Percentiles rank a stretch among this genome's conserved stretches.
Evolutionary conservation across 1,140 invertebrate genomes (phyloP).

Genomic region (Orchesella cincta): DNA sequence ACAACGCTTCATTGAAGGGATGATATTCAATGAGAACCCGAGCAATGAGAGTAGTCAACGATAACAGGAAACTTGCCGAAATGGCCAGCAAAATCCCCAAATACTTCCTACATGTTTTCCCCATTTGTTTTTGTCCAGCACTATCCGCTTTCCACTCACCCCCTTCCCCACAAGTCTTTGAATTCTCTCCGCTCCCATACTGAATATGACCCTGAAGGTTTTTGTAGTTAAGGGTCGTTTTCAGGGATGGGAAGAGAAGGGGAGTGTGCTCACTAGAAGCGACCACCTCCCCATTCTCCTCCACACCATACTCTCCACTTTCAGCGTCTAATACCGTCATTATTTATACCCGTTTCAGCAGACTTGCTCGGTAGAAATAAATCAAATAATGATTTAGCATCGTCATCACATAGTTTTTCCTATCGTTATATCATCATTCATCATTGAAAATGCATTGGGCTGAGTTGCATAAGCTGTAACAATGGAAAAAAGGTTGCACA

Average conservation of each 20-base stretch:
- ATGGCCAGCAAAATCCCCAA: constrained; percentile 25
- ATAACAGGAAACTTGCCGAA: constrained; percentile 9
- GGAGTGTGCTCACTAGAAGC: too few species aligned
- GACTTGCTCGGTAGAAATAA: too few species aligned
- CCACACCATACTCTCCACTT: neutral
- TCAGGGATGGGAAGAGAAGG: neutral
- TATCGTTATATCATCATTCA: too few species aligned
- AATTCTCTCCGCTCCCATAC: too few species aligned
- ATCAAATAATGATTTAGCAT: too few species aligned
- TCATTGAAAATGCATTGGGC: too few species aligned
- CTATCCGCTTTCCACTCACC: neutral
- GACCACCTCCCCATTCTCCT: neutral
- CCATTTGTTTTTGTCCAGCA: neutral
- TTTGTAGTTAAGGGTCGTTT: neutral
- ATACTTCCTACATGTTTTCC: neutral
- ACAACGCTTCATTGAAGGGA: constrained; percentile 13
- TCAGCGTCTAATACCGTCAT: neutral
- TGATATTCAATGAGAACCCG: constrained; percentile 22
- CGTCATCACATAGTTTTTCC: too few species aligned
- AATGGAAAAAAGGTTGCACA: too few species aligned
- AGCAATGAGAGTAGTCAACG: constrained; percentile 12
- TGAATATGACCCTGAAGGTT: neutral
- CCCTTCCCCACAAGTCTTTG: too few species aligned
- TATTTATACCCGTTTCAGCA: too few species aligned
- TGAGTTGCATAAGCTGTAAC: too few species aligned